Percentiles rank a stretch among this genome's conserved stretches.
phyloP scores from a whole-genome alignment of 2,113 vertebrate genomes.

The Barnardius zonarius region DNA sequence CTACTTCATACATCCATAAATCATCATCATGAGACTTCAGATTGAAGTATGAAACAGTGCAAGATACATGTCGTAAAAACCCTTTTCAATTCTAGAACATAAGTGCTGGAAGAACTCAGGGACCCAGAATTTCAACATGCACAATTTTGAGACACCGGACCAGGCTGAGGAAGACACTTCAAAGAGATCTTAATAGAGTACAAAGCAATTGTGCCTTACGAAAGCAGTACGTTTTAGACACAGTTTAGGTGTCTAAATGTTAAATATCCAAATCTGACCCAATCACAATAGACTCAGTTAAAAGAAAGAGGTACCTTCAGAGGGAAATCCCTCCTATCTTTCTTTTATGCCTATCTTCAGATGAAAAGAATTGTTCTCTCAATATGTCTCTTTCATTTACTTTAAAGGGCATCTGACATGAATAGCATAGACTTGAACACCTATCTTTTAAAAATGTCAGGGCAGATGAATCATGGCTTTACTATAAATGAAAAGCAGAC shows the following conservation, averaged over 20 bases:
- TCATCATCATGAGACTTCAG: background rate
- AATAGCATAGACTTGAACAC: background rate
- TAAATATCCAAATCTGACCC: background rate
- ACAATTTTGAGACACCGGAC: background rate
- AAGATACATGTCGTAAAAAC: background rate
- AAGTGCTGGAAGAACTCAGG: background rate
- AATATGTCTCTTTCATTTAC: background rate
- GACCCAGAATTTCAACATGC: background rate
- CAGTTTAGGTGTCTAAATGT: background rate
- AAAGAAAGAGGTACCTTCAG: background rate
- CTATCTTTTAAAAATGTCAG: background rate
- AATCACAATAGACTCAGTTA: background rate
- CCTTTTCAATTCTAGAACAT: background rate
- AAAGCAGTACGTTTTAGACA: background rate
- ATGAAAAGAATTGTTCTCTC: background rate
- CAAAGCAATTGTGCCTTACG: background rate
- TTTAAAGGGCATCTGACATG: background rate
- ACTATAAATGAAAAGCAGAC: slow-evolving; percentile 33
- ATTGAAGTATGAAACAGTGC: background rate
- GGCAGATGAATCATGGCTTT: background rate
- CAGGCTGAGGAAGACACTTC: background rate
- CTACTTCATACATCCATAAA: background rate
- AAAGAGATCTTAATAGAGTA: background rate
- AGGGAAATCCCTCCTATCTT: background rate
- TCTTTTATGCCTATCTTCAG: background rate